phyloP scores from a whole-genome alignment of 2,113 vertebrate genomes.

The Hippolais icterina region DNA sequence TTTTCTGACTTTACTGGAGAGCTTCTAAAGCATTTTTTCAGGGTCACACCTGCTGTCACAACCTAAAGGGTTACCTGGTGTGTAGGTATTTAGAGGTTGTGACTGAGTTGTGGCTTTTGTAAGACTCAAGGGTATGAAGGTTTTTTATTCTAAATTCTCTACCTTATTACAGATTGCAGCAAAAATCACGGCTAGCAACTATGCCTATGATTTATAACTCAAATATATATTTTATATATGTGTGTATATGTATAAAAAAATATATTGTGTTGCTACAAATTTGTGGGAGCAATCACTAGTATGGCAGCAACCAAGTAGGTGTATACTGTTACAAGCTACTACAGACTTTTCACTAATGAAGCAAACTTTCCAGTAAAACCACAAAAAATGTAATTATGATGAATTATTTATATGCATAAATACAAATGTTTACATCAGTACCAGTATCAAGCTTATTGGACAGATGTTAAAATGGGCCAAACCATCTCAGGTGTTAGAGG shows the following conservation, averaged over 20 bases:
- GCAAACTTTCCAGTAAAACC: not conserved
- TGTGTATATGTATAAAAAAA: not conserved
- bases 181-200: not conserved
- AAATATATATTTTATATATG: too few species aligned
- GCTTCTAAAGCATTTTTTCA: not conserved
- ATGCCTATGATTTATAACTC: not conserved
- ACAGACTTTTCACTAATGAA: not conserved
- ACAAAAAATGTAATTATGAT: not conserved
- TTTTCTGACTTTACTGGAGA: not conserved
- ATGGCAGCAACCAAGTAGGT: not conserved
- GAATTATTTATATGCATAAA: not conserved
- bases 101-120: not conserved
- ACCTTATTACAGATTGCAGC: not conserved
- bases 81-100: not conserved
- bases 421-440: not conserved
- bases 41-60: not conserved
- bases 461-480: not conserved
- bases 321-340: not conserved
- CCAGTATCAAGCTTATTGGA: not conserved
- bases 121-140: rapidly evolving
- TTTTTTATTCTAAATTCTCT: not conserved
- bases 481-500: not conserved
- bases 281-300: not conserved
- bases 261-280: not conserved
- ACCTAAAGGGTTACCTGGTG: not conserved